Evolutionary conservation across 2,888 invertebrate species (phyloP).

Genomic region (Tinea pellionella): DNA sequence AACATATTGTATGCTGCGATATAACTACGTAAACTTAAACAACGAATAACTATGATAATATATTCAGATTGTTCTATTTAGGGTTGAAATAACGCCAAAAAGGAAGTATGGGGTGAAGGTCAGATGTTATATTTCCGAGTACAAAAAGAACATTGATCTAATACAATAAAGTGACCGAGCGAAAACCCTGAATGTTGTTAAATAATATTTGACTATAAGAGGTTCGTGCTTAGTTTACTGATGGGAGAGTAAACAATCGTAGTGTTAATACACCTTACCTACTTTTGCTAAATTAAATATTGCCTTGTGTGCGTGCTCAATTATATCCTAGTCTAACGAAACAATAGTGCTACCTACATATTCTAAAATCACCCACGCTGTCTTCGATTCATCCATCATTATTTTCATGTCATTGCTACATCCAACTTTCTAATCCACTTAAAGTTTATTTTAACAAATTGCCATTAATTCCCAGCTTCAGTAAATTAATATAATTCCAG

Average conservation of each 20-base stretch:
- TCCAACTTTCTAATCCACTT: background rate
- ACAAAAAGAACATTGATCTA: background rate
- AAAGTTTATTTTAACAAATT: background rate
- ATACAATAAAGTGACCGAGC: background rate
- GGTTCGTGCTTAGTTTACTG: no score
- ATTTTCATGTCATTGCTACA: background rate
- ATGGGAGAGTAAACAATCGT: no score
- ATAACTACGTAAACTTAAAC: background rate
- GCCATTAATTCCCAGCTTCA: no score
- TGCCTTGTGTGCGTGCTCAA: background rate
- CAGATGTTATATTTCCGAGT: background rate
- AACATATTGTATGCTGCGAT: background rate
- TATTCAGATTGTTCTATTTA: background rate
- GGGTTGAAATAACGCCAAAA: background rate
- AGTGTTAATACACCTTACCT: background rate
- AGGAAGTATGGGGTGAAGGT: background rate
- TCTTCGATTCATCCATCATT: background rate
- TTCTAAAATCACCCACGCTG: background rate
- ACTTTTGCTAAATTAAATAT: background rate
- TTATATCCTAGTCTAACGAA: background rate
- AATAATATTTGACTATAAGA: background rate
- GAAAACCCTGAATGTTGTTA: no score
- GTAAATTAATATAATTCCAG: no score
- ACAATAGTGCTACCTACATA: background rate
- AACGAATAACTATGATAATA: background rate